Evolutionary conservation across 1,140 invertebrate species (phyloP).

Genomic region (Drosophila nikananu): DNA sequence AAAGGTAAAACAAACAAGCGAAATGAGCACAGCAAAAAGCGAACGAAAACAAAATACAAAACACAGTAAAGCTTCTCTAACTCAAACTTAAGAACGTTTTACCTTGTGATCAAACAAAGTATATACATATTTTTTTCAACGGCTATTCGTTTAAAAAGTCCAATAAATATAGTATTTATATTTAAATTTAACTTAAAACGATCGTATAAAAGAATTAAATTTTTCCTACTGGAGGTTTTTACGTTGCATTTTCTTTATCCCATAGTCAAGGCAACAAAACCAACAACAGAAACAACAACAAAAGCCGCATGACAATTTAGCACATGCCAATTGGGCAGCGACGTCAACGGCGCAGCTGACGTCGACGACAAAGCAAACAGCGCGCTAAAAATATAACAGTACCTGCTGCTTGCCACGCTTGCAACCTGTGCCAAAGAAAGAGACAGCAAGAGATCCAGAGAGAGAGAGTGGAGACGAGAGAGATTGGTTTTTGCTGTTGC

Average conservation of each 20-base stretch:
- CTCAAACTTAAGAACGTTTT: background rate
- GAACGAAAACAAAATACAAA: conserved; percentile 34
- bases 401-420: conserved; percentile 72
- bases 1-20: conserved; percentile 27
- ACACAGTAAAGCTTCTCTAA: conserved; percentile 3
- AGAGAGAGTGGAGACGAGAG: conserved; percentile 8
- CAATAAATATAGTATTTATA: background rate
- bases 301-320: conserved; percentile 62
- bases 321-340: conserved; percentile 71
- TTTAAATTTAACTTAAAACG: background rate
- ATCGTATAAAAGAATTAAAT: no score
- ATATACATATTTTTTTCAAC: no score
- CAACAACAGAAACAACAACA: conserved; percentile 29
- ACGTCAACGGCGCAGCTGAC: conserved; percentile 14
- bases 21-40: conserved; percentile 64
- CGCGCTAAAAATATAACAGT: conserved; percentile 78
- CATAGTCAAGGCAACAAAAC: conserved; percentile 53
- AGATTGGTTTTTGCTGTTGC: conserved; percentile 5
- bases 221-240: background rate
- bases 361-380: conserved; percentile 29
- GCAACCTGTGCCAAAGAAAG: conserved; percentile 58
- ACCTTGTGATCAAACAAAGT: background rate
- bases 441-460: conserved; percentile 1
- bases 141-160: background rate
- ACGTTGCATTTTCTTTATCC: conserved; percentile 19